Evolutionary conservation across 2,888 invertebrate genomes (phyloP), one percentile per base, ranked within the genome.

Genomic region (Lochmaea crataegi): DNA sequence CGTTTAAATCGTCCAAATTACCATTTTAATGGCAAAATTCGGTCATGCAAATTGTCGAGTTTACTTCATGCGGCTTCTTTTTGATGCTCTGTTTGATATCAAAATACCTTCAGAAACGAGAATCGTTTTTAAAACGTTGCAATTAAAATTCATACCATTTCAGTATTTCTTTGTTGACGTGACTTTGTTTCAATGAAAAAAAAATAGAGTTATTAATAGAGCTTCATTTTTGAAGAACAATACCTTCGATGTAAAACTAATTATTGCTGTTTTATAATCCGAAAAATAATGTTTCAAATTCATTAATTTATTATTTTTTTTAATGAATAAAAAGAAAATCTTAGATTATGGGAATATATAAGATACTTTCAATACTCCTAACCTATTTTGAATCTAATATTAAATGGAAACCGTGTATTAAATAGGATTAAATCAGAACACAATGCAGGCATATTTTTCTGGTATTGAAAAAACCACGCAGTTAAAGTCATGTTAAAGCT

Each of bases 21-120:
- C 64, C 68, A 68, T 72, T 72, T 72, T 72, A 68, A 72, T 67
- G 48, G 63, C 63, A 16, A 60, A 68, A 68, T 68, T 60, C 68
- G 68, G 61, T 68, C 68, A 68, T 68, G 68, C 61, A 68, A 68
- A 68, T 68, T 60, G 61, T 61, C 68, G 22, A 57, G 57, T 57
- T 61, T 48, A 51, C 53, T 68, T 68, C 68, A 61, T 61, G 68
- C 68, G 68, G 61, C 41, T 68, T 12, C 26, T 57, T 57, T 57
- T 56, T 56, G n/a, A 56, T 56, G 18, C 53, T 18, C 53, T 57
- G 26, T 14, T 26, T 26, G 57, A 57, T 57, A 57, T 57, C 26
- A 57, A 57, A 57, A 57, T 57, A 57, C 57, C 26, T 16, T 10
- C n/a, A 18, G 11, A 18, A 18, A 56, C 16, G 18, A 56, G 56